These are phyloP conservation scores for Brachypodius melanocephalos DNA, from an alignment of 2,113 vertebrate genomes.

Conservation along the genomic window DNA sequence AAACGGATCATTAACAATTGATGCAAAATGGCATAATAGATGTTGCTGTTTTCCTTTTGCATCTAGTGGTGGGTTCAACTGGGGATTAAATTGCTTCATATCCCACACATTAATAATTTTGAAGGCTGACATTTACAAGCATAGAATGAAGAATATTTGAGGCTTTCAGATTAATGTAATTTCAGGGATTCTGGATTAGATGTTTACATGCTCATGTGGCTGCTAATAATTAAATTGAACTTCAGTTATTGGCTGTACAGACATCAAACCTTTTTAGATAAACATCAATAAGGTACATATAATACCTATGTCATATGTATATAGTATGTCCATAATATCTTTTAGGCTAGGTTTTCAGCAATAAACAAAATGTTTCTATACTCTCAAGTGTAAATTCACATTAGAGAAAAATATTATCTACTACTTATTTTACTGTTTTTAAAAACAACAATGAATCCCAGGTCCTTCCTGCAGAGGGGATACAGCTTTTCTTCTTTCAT, in stretches of 20 bases:
- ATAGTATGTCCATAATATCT: background rate
- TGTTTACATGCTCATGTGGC: conserved; percentile 17
- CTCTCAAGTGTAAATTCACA: background rate
- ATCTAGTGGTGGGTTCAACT: conserved; percentile 27
- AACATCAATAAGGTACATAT: conserved; percentile 11
- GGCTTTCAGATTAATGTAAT: conserved; percentile 51
- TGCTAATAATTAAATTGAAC: conserved; percentile 64
- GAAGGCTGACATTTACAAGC: conserved; percentile 48
- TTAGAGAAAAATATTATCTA: background rate
- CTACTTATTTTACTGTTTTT: background rate
- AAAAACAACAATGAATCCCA: conserved; percentile 22
- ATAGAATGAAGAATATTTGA: conserved; percentile 2
- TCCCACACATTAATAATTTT: conserved; percentile 46
- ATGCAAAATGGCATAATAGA: background rate
- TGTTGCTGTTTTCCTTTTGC: conserved; percentile 5
- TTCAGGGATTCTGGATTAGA: conserved; percentile 54
- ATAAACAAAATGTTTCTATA: background rate
- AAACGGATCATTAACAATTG: conserved; percentile 18
- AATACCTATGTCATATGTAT: background rate
- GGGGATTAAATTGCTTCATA: conserved; percentile 55
- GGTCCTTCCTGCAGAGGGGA: conserved; percentile 49
- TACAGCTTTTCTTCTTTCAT: conserved; percentile 33
- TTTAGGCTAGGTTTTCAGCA: background rate
- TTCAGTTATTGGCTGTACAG: conserved; percentile 44
- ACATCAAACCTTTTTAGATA: background rate